Evolutionary conservation across 2,113 vertebrate genomes (phyloP).

Genomic region (Piaya cayana): DNA sequence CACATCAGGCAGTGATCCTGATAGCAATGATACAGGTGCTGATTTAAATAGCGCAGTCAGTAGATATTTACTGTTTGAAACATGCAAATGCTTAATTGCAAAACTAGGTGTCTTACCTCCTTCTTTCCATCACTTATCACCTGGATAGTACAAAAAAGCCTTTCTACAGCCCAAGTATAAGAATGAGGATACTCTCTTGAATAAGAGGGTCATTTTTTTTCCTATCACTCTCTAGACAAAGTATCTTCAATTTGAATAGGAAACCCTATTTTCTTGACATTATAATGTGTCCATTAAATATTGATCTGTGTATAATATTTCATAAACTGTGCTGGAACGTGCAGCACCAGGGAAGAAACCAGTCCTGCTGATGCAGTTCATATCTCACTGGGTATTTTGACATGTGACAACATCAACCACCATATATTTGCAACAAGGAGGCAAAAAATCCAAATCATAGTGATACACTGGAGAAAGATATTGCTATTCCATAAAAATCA

Average conservation of each 20-base stretch:
- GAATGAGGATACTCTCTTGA: neutral
- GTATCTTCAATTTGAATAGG: conserved; percentile 6
- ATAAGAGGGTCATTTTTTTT: neutral
- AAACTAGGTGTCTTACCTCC: neutral
- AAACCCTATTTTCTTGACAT: neutral
- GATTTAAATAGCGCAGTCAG: neutral
- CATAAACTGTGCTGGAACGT: neutral
- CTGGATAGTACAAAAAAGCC: neutral
- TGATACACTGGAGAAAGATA: neutral
- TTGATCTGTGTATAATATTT: conserved; percentile 14
- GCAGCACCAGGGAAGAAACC: neutral
- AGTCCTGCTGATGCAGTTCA: neutral
- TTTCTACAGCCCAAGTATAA: neutral
- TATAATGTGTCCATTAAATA: conserved; percentile 50
- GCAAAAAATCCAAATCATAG: neutral
- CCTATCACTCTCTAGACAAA: neutral
- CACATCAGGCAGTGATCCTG: neutral
- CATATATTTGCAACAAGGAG: neutral
- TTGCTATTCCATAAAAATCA: neutral
- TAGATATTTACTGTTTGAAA: neutral
- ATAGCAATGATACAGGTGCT: neutral
- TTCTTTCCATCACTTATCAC: neutral
- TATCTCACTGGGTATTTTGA: conserved; percentile 50
- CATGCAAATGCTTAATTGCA: rapidly evolving
- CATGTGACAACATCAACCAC: conserved; percentile 8